Conservation (phyloP, 2,797 vertebrate species). For the Danio choprae region DNA sequence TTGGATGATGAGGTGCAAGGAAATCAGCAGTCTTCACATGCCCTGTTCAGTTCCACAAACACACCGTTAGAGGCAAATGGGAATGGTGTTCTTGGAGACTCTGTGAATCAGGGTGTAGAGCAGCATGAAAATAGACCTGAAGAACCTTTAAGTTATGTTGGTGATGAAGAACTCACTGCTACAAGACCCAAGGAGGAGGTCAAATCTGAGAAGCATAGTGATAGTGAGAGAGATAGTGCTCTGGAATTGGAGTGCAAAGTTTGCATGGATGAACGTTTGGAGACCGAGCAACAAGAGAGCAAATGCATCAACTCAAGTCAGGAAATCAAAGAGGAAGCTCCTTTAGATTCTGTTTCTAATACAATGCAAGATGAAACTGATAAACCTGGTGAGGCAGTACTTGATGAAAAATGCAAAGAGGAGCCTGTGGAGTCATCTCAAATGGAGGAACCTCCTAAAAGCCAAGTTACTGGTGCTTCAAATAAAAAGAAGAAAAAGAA, state of each 20-base stretch:
- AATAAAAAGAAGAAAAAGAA: slow-evolving; percentile 79
- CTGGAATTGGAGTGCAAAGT: slow-evolving; percentile 20
- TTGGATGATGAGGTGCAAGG: slow-evolving; percentile 61
- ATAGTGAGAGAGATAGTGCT: slow-evolving; percentile 11
- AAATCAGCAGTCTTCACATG: slow-evolving; percentile 54
- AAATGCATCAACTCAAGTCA: slow-evolving; percentile 33
- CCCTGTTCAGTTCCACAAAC: slow-evolving; percentile 33
- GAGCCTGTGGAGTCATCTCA: slow-evolving; percentile 1
- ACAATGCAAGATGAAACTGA: not conserved
- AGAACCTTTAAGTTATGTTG: slow-evolving; percentile 40
- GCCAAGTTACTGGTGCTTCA: slow-evolving; percentile 55
- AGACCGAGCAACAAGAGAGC: slow-evolving; percentile 16
- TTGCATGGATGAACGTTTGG: not conserved
- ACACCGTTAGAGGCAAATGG: slow-evolving; percentile 28
- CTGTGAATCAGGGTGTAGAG: slow-evolving; percentile 14
- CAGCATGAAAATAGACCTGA: slow-evolving; percentile 42
- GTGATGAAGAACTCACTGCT: slow-evolving; percentile 24
- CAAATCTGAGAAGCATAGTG: slow-evolving; percentile 35
- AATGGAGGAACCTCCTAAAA: slow-evolving; percentile 37
- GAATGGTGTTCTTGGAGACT: not conserved
- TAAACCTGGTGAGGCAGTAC: slow-evolving; percentile 23
- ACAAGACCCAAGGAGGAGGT: slow-evolving; percentile 50
- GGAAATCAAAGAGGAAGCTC: slow-evolving; percentile 9
- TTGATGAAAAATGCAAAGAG: slow-evolving; percentile 39
- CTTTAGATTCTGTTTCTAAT: not conserved